phyloP scores from a whole-genome alignment of 2,113 vertebrate species.

The Anthoscopus minutus region DNA sequence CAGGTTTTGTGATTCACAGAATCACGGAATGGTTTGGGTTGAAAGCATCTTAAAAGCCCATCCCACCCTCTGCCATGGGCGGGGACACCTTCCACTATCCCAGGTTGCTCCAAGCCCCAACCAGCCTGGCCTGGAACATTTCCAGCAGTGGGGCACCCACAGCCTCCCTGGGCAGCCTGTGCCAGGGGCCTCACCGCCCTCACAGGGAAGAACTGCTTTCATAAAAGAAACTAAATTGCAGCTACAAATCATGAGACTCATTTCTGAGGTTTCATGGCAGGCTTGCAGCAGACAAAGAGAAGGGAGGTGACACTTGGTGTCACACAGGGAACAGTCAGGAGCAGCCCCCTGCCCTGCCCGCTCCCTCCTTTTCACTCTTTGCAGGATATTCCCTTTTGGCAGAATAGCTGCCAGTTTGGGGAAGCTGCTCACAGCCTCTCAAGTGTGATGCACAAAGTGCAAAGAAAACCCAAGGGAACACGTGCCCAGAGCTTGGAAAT shows the following conservation, averaged over 20 bases:
- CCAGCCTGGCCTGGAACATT: neutral
- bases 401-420: neutral
- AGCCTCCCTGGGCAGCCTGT: neutral
- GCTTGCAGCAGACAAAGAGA: neutral
- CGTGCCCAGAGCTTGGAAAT: accelerated
- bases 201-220: neutral
- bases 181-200: neutral
- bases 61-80: too few species aligned
- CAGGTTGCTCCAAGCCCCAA: accelerated
- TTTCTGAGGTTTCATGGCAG: neutral
- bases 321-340: accelerated
- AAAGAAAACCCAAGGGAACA: neutral
- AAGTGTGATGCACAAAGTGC: neutral
- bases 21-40: neutral
- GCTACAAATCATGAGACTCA: neutral
- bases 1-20: neutral
- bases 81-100: neutral
- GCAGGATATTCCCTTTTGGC: neutral
- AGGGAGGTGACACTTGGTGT: neutral
- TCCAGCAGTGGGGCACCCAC: neutral
- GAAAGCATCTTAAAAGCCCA: neutral
- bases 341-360: neutral
- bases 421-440: neutral
- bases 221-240: neutral
- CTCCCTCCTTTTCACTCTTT: neutral